Base-by-base conservation (phyloP, 2,113 vertebrate species). In the Oenanthe melanoleuca region DNA sequence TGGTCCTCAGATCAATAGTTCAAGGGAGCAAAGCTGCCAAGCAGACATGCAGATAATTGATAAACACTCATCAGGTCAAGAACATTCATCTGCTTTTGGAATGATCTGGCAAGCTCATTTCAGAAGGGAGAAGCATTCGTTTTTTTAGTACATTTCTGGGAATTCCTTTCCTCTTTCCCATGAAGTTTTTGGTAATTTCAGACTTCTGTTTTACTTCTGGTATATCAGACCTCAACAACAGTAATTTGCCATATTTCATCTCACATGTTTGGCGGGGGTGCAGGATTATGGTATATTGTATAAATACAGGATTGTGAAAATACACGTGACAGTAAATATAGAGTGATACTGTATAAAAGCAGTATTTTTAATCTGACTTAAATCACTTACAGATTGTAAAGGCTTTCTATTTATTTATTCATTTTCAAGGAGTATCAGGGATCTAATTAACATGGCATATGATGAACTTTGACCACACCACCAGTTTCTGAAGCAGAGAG, bases 161-260 rank as follows among this genome's bases (percentile, higher is more conserved):
- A 97, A 96, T 61, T 92, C 85, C 85, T 29, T 61, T 95, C 90
- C 67, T 88, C 78, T 72, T 96, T 93, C 88, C 94, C 93, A 93
- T 84, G 64, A 80, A 96, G 80, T 74, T 97, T 94, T 96, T 92
- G 69, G 96, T 96, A 97, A 96, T 95, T 97, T 94, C 95, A 96
- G 93, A 74, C 86, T 95, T 64, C n/a, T 94, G 94, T 96, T 96
- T 95, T 97, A 93, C 93, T 97, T 96, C 72, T 97, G 92, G 94
- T 89, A 61, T 91, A 93, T 96, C 88, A 95, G 86, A 97, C 88
- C 92, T 96, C 94, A 93, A 97, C 59, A 93, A 94, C 91, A 92
- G 92, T 94, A 73, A 96, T 92, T 97, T 96, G 89, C 84, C 95
- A 91, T 87, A 91, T 84, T 89, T 91, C 93, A 95, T 82, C 88